Percentiles rank a stretch among this genome's conserved stretches.
phyloP scores from a whole-genome alignment of 2,797 vertebrate genomes.

The Tapirus indicus region DNA sequence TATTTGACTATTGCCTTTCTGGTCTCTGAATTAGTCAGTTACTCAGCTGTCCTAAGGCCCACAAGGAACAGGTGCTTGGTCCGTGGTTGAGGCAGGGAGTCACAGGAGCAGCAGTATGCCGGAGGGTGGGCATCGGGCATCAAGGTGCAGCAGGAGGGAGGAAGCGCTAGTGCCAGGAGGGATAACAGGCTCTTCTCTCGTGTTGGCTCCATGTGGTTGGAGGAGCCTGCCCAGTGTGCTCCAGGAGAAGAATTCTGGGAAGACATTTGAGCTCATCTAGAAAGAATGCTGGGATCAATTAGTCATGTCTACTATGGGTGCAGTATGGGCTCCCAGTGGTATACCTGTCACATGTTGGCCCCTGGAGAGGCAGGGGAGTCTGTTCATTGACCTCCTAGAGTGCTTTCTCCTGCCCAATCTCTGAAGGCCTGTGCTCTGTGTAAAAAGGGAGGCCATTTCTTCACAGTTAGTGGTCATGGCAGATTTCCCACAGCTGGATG shows the following conservation, averaged over 20 bases:
- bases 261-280: background rate
- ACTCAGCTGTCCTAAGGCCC: background rate
- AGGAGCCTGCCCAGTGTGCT: background rate
- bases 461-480: background rate
- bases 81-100: background rate
- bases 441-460: background rate
- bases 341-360: background rate
- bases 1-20: background rate
- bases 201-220: background rate
- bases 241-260: background rate
- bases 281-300: background rate
- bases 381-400: background rate
- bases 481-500: background rate
- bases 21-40: background rate
- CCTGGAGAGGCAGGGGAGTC: background rate
- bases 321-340: background rate
- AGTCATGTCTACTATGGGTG: background rate
- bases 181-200: accelerated
- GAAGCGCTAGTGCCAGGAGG: accelerated
- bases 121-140: too few species aligned
- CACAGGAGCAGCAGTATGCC: background rate
- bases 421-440: background rate
- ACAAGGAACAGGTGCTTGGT: background rate
- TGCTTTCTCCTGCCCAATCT: background rate
- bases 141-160: background rate